Percentiles rank a stretch among this genome's conserved stretches.
These are phyloP conservation scores for Zaprionus tsacasi DNA, from an alignment of 1,140 invertebrate species.

Conservation along the genomic window DNA sequence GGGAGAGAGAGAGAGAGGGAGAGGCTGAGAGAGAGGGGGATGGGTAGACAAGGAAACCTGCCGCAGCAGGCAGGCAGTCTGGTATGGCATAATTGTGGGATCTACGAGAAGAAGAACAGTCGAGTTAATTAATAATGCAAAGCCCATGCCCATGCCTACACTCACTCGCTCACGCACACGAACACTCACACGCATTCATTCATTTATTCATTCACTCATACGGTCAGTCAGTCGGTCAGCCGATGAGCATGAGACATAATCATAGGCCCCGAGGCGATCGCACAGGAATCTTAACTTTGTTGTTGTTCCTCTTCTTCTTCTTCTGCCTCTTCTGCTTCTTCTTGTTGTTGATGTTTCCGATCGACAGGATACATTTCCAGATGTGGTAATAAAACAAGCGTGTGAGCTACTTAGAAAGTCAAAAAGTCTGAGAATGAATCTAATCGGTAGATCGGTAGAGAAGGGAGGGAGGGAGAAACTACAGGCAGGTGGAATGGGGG, in stretches of 20 bases:
- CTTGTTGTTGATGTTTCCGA: conserved; percentile 31
- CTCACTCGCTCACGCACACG: conserved; percentile 50
- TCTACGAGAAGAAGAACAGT: conserved; percentile 52
- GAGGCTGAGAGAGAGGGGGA: neutral
- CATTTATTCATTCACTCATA: conserved; percentile 38
- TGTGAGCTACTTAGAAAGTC: conserved; percentile 66
- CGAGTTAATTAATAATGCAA: conserved; percentile 76
- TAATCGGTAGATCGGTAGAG: neutral
- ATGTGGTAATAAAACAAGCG: conserved; percentile 41
- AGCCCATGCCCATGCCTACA: conserved; percentile 61
- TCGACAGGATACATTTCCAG: conserved; percentile 64
- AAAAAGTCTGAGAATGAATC: conserved; percentile 32
- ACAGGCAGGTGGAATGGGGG: too few species aligned
- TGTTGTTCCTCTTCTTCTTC: conserved; percentile 16
- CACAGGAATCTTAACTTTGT: conserved; percentile 24
- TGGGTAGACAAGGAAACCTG: conserved; percentile 16
- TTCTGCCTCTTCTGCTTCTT: conserved; percentile 5
- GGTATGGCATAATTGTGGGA: conserved; percentile 80
- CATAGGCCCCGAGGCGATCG: conserved; percentile 14
- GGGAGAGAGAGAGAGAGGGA: neutral
- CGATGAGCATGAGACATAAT: conserved; percentile 34
- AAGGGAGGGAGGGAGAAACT: neutral
- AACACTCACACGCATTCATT: conserved; percentile 45
- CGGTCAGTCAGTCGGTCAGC: conserved; percentile 7
- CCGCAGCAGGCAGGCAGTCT: conserved; percentile 59